Percentiles rank a stretch among this genome's conserved stretches.
These are phyloP conservation scores for Meleagris gallopavo DNA, from an alignment of 2,113 vertebrate species.

Conservation along the genomic window DNA sequence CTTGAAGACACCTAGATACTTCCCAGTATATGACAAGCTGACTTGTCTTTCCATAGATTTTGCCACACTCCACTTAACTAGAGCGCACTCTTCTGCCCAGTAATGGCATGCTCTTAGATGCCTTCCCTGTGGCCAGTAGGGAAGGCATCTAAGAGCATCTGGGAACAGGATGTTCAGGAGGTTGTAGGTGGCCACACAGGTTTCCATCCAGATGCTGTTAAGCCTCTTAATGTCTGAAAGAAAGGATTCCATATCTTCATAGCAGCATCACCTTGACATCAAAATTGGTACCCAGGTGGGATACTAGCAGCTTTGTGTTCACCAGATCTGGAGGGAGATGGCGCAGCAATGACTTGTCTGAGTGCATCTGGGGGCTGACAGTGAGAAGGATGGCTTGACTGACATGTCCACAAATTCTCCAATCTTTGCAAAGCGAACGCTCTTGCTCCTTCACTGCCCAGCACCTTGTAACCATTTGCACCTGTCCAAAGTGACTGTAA, in stretches of 20 bases:
- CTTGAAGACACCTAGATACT: neutral
- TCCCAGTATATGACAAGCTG: neutral
- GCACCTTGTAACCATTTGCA: constrained; percentile 3
- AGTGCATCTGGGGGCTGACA: neutral
- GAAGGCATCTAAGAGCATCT: neutral
- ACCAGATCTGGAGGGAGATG: neutral
- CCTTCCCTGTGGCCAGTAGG: neutral
- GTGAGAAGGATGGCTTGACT: neutral
- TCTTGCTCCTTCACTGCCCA: neutral
- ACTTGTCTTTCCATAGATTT: neutral
- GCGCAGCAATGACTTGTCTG: neutral
- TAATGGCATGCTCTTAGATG: neutral
- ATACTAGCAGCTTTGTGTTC: neutral
- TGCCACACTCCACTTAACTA: neutral
- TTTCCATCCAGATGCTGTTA: neutral
- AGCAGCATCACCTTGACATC: neutral
- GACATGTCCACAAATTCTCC: neutral
- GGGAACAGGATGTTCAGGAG: neutral
- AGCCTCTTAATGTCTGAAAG: neutral
- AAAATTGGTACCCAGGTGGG: neutral
- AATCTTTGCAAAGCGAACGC: neutral
- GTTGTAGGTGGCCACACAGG: neutral
- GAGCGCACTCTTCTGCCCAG: neutral
- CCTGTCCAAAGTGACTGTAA: neutral
- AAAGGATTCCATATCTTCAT: neutral